A percentile compares a stretch with the other conserved stretches of the same genome.
Conservation (phyloP, 2,797 vertebrate species). For the Sternarchorhynchus goeldii region DNA sequence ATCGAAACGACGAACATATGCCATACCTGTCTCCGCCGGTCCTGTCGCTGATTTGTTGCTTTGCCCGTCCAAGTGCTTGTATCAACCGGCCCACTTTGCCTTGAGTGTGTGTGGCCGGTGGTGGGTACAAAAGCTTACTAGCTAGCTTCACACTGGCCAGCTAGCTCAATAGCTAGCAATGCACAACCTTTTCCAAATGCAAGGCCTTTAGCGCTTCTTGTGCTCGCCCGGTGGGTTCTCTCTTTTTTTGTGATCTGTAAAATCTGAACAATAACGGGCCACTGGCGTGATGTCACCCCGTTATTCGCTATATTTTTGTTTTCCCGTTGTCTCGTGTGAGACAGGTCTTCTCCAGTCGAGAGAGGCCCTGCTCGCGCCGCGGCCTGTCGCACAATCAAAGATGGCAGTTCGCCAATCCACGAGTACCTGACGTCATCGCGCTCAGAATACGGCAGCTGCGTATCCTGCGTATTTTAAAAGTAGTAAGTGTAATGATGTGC, state of each 20-base stretch:
- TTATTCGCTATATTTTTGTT: constrained; percentile 42
- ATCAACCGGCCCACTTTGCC: constrained; percentile 61
- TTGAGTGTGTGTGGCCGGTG: constrained; percentile 60
- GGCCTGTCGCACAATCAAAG: constrained; percentile 84
- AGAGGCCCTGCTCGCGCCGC: constrained; percentile 80
- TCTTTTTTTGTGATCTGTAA: constrained; percentile 37
- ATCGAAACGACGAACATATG: not conserved
- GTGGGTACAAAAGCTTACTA: constrained; percentile 78
- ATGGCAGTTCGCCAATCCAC: constrained; percentile 73
- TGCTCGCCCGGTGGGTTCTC: constrained; percentile 23
- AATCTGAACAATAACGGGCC: constrained; percentile 50
- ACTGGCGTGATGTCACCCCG: constrained; percentile 53
- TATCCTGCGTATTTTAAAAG: not conserved
- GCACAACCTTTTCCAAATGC: constrained; percentile 63
- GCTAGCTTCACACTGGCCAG: constrained; percentile 63
- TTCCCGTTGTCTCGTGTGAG: constrained; percentile 68
- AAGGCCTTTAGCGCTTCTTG: constrained; percentile 38
- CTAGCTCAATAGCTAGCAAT: constrained; percentile 61
- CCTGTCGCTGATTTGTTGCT: constrained; percentile 56
- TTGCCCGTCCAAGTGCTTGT: constrained; percentile 43
- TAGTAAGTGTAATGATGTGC: not conserved
- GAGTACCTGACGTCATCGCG: constrained; percentile 57
- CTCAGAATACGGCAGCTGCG: constrained; percentile 6
- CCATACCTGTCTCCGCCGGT: constrained; percentile 75
- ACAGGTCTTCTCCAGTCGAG: constrained; percentile 67